A percentile compares a stretch with the other conserved stretches of the same genome.
Evolutionary conservation across 2,888 invertebrate species (phyloP).

Genomic region (Stenodema calcarata): DNA sequence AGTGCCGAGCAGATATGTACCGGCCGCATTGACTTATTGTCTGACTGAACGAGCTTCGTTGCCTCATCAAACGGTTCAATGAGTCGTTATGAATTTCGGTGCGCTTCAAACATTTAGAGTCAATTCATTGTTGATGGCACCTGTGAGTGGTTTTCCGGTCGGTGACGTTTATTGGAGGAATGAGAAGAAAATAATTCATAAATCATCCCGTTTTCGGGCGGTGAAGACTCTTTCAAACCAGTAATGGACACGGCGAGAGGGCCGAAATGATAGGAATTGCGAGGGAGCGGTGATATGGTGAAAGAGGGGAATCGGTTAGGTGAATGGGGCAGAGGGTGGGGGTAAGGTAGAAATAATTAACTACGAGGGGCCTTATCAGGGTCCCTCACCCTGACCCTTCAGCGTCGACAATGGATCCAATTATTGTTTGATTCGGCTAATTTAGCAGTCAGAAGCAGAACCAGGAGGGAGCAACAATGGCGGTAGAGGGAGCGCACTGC

Average conservation of each 20-base stretch:
- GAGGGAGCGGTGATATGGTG: neutral
- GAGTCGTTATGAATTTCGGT: too few relatives aligned
- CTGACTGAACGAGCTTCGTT: too few relatives aligned
- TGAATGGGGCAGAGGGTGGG: neutral
- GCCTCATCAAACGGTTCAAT: too few relatives aligned
- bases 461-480: neutral
- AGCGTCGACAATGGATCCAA: slow-evolving; percentile 30
- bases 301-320: neutral
- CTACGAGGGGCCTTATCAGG: slow-evolving; percentile 23
- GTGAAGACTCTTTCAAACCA: neutral
- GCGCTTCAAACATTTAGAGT: too few relatives aligned
- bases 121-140: neutral
- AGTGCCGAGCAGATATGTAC: too few relatives aligned
- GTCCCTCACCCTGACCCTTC: neutral
- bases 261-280: neutral
- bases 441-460: slow-evolving; percentile 43
- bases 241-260: neutral
- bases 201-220: neutral
- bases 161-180: neutral
- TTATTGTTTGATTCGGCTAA: slow-evolving; percentile 45
- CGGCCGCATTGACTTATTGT: too few relatives aligned
- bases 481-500: neutral
- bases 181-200: neutral
- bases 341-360: slow-evolving; percentile 35
- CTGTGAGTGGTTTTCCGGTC: neutral